These are phyloP conservation scores for Mustela nigripes DNA, from an alignment of 2,113 vertebrate species.

Conservation along the genomic window DNA sequence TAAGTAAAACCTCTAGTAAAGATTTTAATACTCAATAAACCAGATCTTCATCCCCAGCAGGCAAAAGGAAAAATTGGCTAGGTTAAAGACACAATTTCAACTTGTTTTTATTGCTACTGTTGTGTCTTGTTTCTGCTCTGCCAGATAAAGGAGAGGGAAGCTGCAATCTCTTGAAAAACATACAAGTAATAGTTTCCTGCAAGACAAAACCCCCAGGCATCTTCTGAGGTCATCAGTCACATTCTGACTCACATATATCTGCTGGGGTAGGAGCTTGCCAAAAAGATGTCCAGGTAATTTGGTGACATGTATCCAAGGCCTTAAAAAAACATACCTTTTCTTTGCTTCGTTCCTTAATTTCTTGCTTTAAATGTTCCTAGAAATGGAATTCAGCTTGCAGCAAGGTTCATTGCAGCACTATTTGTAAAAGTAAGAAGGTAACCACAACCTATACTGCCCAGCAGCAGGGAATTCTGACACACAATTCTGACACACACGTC, in stretches of 20 bases:
- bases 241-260: neutral
- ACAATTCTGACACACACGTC: neutral
- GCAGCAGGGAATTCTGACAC: neutral
- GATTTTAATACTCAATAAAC: neutral
- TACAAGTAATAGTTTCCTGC: neutral
- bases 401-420: neutral
- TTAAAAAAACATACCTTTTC: neutral
- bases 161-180: neutral
- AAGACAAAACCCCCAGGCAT: neutral
- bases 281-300: neutral
- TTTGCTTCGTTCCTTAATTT: neutral
- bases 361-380: neutral
- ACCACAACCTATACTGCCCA: neutral
- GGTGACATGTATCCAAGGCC: neutral
- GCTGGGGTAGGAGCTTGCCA: neutral
- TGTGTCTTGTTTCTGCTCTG: neutral
- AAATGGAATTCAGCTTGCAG: neutral
- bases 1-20: constrained; percentile 14
- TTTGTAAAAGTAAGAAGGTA: neutral
- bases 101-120: neutral
- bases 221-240: neutral
- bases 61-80: neutral
- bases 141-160: neutral
- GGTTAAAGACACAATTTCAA: neutral
- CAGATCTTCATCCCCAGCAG: constrained; percentile 2